These are phyloP conservation scores for Drosophila subsilvestris DNA, from an alignment of 2,888 invertebrate species.

Conservation along the genomic window DNA sequence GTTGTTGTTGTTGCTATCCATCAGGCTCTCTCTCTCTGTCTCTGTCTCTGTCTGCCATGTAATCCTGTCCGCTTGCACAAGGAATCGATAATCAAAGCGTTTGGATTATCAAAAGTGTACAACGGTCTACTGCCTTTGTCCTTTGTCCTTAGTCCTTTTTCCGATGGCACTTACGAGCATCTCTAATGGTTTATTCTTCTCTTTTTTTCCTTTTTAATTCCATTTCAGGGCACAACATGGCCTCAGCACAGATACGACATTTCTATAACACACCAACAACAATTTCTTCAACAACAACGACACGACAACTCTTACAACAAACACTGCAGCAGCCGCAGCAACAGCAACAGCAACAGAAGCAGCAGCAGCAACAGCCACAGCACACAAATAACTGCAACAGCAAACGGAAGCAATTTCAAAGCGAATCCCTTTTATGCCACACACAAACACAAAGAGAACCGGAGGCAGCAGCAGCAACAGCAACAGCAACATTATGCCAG, in stretches of 20 bases:
- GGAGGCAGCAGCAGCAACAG: constrained; percentile 29
- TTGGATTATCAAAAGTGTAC: constrained; percentile 39
- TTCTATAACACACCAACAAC: constrained; percentile 82
- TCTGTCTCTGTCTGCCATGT: constrained; percentile 18
- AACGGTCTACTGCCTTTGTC: constrained; percentile 29
- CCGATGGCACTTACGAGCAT: constrained; percentile 24
- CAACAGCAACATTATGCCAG: neutral
- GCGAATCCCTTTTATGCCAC: constrained; percentile 59
- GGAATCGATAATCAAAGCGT: constrained; percentile 59
- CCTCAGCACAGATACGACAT: constrained; percentile 84
- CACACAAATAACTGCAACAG: constrained; percentile 52
- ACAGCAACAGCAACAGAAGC: constrained; percentile 50
- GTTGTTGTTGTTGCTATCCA: constrained; percentile 39
- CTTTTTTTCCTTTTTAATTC: constrained; percentile 4
- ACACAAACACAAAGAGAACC: constrained; percentile 59
- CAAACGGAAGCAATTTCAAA: constrained; percentile 78
- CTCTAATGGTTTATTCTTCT: constrained; percentile 37
- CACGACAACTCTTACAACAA: constrained; percentile 74
- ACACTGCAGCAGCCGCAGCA: constrained; percentile 44
- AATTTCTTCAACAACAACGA: constrained; percentile 71
- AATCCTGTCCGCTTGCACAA: constrained; percentile 29
- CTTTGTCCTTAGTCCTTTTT: constrained; percentile 25
- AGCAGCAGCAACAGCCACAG: constrained; percentile 51
- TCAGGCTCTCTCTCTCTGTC: constrained; percentile 9
- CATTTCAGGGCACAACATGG: constrained; percentile 84